Percentiles rank a stretch among this genome's conserved stretches.
These are phyloP conservation scores for Chelon auratus DNA, from an alignment of 2,797 vertebrate genomes.

Conservation along the genomic window DNA sequence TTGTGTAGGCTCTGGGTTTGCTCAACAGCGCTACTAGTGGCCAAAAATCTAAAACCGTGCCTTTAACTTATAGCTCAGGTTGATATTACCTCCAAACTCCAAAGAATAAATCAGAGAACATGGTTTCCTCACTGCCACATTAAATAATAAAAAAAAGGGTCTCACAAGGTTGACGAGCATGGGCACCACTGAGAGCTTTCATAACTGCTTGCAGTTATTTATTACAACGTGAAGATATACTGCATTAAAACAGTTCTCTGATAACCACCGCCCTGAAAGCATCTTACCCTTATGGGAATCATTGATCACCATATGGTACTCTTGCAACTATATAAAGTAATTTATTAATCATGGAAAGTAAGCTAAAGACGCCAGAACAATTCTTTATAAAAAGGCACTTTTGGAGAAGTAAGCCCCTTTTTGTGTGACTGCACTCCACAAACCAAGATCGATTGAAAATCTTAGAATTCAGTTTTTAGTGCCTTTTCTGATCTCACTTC, in stretches of 20 bases:
- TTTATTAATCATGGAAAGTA: neutral
- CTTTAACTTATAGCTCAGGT: no score
- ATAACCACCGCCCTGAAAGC: neutral
- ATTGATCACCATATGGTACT: neutral
- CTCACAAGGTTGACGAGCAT: neutral
- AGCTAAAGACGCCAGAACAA: neutral
- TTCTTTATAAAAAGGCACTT: no score
- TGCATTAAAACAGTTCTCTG: no score
- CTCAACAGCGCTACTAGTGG: neutral
- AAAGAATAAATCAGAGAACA: neutral
- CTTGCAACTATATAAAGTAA: neutral
- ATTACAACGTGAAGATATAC: neutral
- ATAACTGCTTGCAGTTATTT: neutral
- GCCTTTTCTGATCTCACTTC: no score
- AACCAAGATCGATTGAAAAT: no score
- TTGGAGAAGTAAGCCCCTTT: no score
- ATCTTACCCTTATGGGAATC: neutral
- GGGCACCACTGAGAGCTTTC: neutral
- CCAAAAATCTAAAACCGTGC: no score
- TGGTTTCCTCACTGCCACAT: slow-evolving; percentile 1
- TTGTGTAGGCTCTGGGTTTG: no score
- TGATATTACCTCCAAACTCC: no score
- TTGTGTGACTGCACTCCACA: no score
- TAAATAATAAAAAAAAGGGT: neutral
- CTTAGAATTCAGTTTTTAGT: no score